These are phyloP conservation scores for Gopherus evgoodei DNA, from an alignment of 2,113 vertebrate species.

Conservation along the genomic window DNA sequence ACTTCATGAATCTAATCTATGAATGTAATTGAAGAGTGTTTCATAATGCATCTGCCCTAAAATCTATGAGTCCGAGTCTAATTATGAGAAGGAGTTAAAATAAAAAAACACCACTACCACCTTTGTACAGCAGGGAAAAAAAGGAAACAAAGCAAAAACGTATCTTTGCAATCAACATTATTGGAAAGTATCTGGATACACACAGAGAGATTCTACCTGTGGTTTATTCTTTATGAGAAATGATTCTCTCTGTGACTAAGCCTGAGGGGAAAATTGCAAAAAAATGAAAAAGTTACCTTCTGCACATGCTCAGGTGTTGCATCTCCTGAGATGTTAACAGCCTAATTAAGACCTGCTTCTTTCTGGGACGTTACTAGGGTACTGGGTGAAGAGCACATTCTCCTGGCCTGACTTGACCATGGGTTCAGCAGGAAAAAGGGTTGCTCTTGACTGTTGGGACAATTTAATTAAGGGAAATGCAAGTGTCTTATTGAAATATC, in stretches of 20 bases:
- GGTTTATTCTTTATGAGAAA: neutral
- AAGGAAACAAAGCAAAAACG: neutral
- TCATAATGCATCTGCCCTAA: neutral
- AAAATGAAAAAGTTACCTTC: neutral
- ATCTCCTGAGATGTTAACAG: constrained; percentile 21
- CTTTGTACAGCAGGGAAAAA: neutral
- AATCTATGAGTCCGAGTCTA: neutral
- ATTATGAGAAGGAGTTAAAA: neutral
- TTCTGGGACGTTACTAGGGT: neutral
- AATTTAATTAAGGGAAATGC: neutral
- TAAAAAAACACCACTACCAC: neutral
- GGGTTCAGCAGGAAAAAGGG: neutral
- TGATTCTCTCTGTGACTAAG: neutral
- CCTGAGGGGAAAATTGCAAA: neutral
- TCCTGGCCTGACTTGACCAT: neutral
- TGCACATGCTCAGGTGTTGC: neutral
- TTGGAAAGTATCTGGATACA: neutral
- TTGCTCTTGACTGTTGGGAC: neutral
- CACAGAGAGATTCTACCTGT: neutral
- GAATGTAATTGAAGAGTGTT: neutral
- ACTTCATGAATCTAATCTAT: neutral
- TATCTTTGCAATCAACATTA: neutral
- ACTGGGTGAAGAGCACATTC: neutral
- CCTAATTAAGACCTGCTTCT: neutral
- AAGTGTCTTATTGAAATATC: neutral